Evolutionary conservation across 2,797 vertebrate genomes (phyloP).

Genomic region (Coilia nasus): DNA sequence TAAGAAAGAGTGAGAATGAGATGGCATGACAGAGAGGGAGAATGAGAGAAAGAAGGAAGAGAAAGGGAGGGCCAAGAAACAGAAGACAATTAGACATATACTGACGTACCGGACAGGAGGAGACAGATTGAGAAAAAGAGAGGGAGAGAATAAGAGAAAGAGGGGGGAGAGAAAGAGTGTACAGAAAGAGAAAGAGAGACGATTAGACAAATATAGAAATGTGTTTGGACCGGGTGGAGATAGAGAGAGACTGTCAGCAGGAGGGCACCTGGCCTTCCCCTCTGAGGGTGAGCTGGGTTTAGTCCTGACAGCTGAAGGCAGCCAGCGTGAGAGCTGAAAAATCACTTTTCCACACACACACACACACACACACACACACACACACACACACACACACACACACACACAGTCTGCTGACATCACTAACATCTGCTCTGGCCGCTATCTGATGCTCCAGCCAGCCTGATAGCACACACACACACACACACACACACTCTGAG

Average conservation of each 20-base stretch:
- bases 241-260: background rate
- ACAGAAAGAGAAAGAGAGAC: background rate
- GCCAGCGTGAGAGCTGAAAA: background rate
- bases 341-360: background rate
- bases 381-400: background rate
- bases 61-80: background rate
- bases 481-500: background rate
- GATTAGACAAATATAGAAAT: background rate
- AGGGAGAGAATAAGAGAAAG: background rate
- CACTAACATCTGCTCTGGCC: constrained; percentile 37
- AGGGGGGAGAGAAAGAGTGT: too few species aligned
- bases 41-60: background rate
- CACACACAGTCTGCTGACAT: background rate
- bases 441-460: constrained; percentile 49
- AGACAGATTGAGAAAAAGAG: background rate
- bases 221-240: background rate
- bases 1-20: background rate
- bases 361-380: constrained; percentile 23
- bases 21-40: background rate
- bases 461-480: background rate
- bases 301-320: background rate
- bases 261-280: background rate
- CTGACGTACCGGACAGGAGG: too few species aligned
- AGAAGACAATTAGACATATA: background rate
- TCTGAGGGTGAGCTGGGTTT: background rate